These are phyloP conservation scores for Oceanites oceanicus DNA, from an alignment of 2,113 vertebrate genomes.

Conservation along the genomic window DNA sequence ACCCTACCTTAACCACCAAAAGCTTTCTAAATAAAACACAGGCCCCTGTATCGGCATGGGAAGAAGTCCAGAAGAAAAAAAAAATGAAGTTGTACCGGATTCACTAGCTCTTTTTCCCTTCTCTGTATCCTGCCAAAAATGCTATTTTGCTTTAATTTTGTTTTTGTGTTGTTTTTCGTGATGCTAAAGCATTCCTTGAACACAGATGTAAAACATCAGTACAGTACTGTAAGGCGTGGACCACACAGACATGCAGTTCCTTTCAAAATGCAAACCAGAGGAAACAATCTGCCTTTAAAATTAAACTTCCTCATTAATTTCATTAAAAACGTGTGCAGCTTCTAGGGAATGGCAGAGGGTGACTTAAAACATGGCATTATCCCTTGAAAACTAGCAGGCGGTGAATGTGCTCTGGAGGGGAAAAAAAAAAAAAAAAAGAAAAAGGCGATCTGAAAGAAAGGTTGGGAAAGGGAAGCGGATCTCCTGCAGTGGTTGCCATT, in stretches of 20 bases:
- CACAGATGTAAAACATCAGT: slow-evolving; percentile 7
- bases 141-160: slow-evolving; percentile 32
- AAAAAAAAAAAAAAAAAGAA: background rate
- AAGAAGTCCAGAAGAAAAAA: background rate
- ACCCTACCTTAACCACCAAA: background rate
- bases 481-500: slow-evolving; percentile 39
- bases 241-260: slow-evolving; percentile 43
- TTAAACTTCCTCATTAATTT: slow-evolving; percentile 5
- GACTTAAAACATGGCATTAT: background rate
- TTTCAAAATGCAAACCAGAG: slow-evolving; percentile 23
- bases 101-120: background rate
- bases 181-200: background rate
- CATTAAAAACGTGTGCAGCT: background rate
- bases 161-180: slow-evolving; percentile 43
- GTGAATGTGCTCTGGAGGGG: background rate
- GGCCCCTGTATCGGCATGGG: background rate
- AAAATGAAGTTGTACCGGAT: background rate
- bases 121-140: slow-evolving; percentile 3
- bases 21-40: background rate
- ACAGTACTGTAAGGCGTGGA: background rate
- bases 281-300: slow-evolving; percentile 14
- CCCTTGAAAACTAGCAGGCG: background rate
- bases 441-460: background rate
- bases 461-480: background rate
- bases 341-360: background rate